These are phyloP conservation scores for Pedionomus torquatus DNA, from an alignment of 2,113 vertebrate genomes.

Conservation along the genomic window DNA sequence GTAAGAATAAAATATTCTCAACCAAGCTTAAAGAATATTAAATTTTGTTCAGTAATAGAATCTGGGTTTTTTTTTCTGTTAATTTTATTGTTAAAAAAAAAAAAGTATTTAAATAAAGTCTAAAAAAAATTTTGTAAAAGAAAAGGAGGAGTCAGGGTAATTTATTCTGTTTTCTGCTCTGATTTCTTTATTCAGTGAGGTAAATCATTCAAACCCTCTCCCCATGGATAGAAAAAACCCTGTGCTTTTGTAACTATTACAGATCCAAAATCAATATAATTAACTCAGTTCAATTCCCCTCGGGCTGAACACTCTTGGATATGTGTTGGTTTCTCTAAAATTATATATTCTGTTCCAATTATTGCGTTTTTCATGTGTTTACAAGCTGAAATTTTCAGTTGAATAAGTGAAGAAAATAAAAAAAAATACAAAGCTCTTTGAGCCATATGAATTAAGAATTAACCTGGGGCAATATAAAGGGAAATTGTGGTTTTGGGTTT, in stretches of 20 bases:
- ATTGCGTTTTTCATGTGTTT: neutral
- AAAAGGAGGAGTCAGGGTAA: neutral
- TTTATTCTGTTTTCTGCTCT: neutral
- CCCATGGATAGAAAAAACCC: neutral
- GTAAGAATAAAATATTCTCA: neutral
- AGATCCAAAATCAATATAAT: neutral
- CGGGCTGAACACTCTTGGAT: neutral
- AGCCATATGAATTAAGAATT: neutral
- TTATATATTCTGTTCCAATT: neutral
- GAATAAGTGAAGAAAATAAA: neutral
- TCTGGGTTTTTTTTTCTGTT: rapidly evolving
- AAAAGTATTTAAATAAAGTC: neutral
- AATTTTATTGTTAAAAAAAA: neutral
- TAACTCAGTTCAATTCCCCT: neutral
- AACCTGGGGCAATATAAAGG: neutral
- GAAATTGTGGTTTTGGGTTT: neutral
- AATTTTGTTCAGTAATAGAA: neutral
- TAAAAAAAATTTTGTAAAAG: neutral
- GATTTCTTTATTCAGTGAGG: neutral
- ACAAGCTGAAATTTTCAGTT: neutral
- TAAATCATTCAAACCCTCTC: neutral
- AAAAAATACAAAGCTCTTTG: neutral
- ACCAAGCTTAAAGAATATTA: neutral
- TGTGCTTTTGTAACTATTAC: neutral
- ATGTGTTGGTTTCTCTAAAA: neutral